Evolutionary conservation across 1,140 invertebrate genomes (phyloP), one percentile per base, ranked within the genome.

Genomic region (Cyclargus thomasi): DNA sequence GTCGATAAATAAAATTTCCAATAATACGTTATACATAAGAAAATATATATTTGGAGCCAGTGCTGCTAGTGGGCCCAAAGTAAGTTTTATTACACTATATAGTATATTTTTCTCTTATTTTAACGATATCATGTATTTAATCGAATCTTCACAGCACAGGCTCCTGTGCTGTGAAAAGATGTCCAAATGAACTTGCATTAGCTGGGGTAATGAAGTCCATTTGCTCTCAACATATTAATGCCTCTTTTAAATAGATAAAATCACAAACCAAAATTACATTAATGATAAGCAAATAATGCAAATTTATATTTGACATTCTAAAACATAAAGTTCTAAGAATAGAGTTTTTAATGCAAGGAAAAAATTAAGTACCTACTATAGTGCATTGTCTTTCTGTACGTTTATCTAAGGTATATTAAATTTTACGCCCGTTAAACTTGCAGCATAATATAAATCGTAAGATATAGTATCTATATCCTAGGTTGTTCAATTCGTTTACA

Each of bases 121-220:
- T 74, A 67, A 70, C 73, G 69, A 74, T 74, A 82, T 79, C 71
- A 72, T 47, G 39, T 47, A 57, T 74, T 74, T 78, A 57, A 65
- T 16, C 39, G 64, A 23, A 55, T 65, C 64, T 65, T 55, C 64
- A 53, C 23, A 55, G 64, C 64, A 65, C 39, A 59, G 55, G 17
- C 10, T 18, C 21, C 11, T 64, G 70, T 29, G 53, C 39, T 53
- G 57, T 7, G 47, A 57, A 73, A 73, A 63, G 17, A n/a, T 39
- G 29, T 71, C 76, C 84, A 82, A 88, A 85, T 83, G 79, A 71
- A 78, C 76, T 79, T 82, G 64, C 82, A 83, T 78, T 79, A 82
- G 87, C 85, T 90, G 87, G 87, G 83, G 74, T 80, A 86, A 85
- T 80, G 22, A 77, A 80, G 76, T 73, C 59, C 78, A 81, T 81